phyloP scores from a whole-genome alignment of 2,888 invertebrate genomes.

The Polydrusus pterygomalis region DNA sequence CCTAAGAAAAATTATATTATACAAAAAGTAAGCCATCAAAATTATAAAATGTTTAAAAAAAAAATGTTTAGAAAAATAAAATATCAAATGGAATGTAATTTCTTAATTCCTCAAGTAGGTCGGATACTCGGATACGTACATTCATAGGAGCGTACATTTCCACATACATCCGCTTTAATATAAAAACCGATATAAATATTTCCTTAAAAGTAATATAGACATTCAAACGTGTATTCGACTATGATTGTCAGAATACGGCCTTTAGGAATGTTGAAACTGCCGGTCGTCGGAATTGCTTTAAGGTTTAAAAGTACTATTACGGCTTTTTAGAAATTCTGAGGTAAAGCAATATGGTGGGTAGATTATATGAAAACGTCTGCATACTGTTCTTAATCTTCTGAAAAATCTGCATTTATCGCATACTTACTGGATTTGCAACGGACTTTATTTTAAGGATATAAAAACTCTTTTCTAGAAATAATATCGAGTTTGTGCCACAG shows the following conservation, averaged over 20 bases:
- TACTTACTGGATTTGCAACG: too few relatives aligned
- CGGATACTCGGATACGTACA: background rate
- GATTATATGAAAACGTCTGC: constrained; percentile 18
- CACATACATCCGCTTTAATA: constrained; percentile 7
- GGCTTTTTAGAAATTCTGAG: constrained; percentile 37
- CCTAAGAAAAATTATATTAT: too few relatives aligned
- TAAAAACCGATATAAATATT: constrained; percentile 36
- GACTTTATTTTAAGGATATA: too few relatives aligned
- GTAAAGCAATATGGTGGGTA: constrained; percentile 33
- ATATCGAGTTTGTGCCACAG: too few relatives aligned
- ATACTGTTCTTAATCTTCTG: background rate
- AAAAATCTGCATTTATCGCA: background rate
- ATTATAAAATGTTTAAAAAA: background rate
- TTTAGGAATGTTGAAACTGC: constrained; percentile 38
- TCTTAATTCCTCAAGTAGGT: background rate
- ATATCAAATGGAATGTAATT: background rate
- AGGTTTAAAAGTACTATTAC: constrained; percentile 41
- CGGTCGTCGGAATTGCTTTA: constrained; percentile 43
- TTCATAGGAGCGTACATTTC: background rate
- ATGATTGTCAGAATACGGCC: constrained; percentile 43
- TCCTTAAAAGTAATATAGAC: constrained; percentile 51
- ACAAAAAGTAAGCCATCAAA: too few relatives aligned
- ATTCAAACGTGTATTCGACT: constrained; percentile 45
- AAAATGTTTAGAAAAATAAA: background rate
- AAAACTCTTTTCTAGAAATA: too few relatives aligned